Conservation (phyloP, 2,797 vertebrate species). For the Heterohyrax brucei region DNA sequence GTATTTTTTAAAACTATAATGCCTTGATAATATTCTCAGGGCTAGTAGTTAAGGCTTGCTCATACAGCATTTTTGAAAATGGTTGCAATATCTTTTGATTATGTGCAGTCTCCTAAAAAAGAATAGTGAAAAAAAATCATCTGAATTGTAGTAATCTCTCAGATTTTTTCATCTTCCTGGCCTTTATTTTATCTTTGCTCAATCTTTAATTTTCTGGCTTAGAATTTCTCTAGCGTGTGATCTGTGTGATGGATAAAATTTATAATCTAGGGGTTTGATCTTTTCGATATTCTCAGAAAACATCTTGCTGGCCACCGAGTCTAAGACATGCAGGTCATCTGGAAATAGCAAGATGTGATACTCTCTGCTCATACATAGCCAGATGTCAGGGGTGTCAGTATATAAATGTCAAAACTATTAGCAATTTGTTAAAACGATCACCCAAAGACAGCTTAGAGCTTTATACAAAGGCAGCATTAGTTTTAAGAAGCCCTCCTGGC, state of each 20-base stretch:
- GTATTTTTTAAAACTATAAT: not conserved
- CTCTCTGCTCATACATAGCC: not conserved
- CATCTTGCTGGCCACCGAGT: not conserved
- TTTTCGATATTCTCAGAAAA: not conserved
- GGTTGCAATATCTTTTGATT: not conserved
- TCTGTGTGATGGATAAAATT: not conserved
- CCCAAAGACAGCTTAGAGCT: not conserved
- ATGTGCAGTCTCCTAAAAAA: not conserved
- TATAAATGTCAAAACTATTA: not conserved
- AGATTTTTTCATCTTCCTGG: not conserved
- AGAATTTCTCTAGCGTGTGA: not conserved
- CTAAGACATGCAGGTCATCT: not conserved
- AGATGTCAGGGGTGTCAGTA: not conserved
- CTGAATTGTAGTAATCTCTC: not conserved
- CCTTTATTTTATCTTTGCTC: slow-evolving; percentile 20
- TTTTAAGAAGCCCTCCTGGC: no score
- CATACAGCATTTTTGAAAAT: not conserved
- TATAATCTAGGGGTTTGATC: not conserved
- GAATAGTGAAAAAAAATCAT: not conserved
- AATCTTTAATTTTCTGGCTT: not conserved
- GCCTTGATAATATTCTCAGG: not conserved
- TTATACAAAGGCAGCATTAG: not conserved
- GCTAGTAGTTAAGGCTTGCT: not conserved
- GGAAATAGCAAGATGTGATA: not conserved
- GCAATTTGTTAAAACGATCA: not conserved